phyloP scores from a whole-genome alignment of 2,888 invertebrate species.

The Drosophila anomalata region DNA sequence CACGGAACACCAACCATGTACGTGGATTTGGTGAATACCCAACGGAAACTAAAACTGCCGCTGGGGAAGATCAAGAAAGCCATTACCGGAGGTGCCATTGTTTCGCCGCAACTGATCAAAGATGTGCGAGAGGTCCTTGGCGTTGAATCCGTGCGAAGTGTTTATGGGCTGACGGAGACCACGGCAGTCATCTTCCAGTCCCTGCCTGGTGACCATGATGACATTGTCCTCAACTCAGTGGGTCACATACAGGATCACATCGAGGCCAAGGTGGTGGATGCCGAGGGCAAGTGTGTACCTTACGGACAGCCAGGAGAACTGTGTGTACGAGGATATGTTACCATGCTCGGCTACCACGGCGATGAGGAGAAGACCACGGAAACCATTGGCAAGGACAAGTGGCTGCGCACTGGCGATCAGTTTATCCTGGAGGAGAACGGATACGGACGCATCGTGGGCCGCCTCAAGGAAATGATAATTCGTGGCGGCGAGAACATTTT shows the following conservation, averaged over 20 bases:
- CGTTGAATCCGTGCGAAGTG: slow-evolving; percentile 84
- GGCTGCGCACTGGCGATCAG: slow-evolving; percentile 89
- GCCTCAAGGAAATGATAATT: slow-evolving; percentile 91
- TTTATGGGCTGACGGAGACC: slow-evolving; percentile 87
- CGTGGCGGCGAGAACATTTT: slow-evolving; percentile 93
- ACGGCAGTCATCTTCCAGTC: slow-evolving; percentile 86
- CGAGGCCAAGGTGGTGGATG: slow-evolving; percentile 87
- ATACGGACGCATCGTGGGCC: slow-evolving; percentile 88
- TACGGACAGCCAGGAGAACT: slow-evolving; percentile 89
- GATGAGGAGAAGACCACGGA: slow-evolving; percentile 89
- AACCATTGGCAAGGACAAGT: slow-evolving; percentile 87
- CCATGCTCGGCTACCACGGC: slow-evolving; percentile 90
- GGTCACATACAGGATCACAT: slow-evolving; percentile 86
- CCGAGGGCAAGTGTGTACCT: slow-evolving; percentile 86
- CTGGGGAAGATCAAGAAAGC: slow-evolving; percentile 85
- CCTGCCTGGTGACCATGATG: slow-evolving; percentile 83
- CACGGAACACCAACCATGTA: slow-evolving; percentile 95
- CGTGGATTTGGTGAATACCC: slow-evolving; percentile 88
- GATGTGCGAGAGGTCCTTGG: slow-evolving; percentile 85
- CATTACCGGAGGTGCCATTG: slow-evolving; percentile 89
- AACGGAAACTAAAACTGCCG: slow-evolving; percentile 84
- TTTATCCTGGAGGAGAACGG: slow-evolving; percentile 88
- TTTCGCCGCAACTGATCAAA: slow-evolving; percentile 86
- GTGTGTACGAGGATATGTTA: slow-evolving; percentile 88
- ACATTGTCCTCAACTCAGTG: slow-evolving; percentile 85